Percentiles rank a stretch among this genome's conserved stretches.
phyloP scores from a whole-genome alignment of 2,113 vertebrate species.

The Hyla sarda region DNA sequence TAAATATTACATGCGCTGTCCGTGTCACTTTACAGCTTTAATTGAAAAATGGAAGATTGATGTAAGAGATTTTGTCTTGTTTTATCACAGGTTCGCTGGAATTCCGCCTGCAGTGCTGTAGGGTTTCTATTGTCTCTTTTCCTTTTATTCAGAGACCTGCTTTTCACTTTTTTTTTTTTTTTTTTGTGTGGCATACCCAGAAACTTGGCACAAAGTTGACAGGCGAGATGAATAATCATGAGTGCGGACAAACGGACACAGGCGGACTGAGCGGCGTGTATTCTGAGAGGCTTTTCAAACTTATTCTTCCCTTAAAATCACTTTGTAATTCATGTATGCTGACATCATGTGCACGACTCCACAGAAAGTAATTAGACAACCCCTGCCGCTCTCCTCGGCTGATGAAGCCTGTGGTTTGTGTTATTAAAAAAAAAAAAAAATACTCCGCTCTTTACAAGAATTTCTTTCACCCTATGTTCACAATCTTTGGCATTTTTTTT shows the following conservation, averaged over 20 bases:
- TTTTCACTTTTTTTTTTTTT: slow-evolving; percentile 55
- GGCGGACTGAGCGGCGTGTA: slow-evolving; percentile 52
- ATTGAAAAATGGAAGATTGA: slow-evolving; percentile 58
- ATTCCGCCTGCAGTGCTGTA: slow-evolving; percentile 18
- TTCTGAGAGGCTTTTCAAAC: slow-evolving; percentile 48
- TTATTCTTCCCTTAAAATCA: slow-evolving; percentile 55
- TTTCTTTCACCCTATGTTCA: slow-evolving; percentile 52
- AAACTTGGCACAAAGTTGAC: slow-evolving; percentile 52
- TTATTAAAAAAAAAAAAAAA: slow-evolving; percentile 55
- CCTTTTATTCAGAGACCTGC: slow-evolving; percentile 49
- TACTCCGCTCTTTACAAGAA: slow-evolving; percentile 23
- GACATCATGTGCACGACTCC: slow-evolving; percentile 33
- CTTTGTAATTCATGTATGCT: slow-evolving; percentile 49
- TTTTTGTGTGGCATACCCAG: slow-evolving; percentile 17
- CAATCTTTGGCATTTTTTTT: background rate
- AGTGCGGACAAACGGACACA: slow-evolving; percentile 34
- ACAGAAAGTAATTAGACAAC: slow-evolving; percentile 55
- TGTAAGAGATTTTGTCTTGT: slow-evolving; percentile 26
- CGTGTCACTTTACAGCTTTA: slow-evolving; percentile 54
- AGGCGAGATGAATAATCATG: slow-evolving; percentile 51
- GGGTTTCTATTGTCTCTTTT: slow-evolving; percentile 43
- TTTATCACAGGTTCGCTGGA: slow-evolving; percentile 50
- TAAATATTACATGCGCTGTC: slow-evolving; percentile 60
- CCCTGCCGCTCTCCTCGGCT: slow-evolving; percentile 50
- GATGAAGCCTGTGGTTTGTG: slow-evolving; percentile 42